Percentiles rank a stretch among this genome's conserved stretches.
phyloP scores from a whole-genome alignment of 1,140 invertebrate species.

The Bombus turneri region DNA sequence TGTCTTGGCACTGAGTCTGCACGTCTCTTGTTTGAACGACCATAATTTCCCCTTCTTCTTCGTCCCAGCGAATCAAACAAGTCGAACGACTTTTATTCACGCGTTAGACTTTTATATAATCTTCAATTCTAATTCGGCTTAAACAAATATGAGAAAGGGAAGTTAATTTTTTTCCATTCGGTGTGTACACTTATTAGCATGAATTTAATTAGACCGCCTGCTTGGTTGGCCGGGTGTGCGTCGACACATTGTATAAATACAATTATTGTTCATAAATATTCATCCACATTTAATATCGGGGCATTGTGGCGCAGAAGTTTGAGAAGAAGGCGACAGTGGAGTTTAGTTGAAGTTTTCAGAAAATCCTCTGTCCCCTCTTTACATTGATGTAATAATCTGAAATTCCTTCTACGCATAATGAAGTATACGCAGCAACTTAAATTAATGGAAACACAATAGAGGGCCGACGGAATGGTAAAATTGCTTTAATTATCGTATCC shows the following conservation, averaged over 20 bases:
- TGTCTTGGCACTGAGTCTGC: slow-evolving; percentile 43
- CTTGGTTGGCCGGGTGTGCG: slow-evolving; percentile 39
- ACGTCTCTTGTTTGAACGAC: slow-evolving; percentile 41
- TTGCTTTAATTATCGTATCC: slow-evolving; percentile 23
- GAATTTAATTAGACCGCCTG: slow-evolving; percentile 74
- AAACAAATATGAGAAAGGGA: background rate
- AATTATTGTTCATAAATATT: slow-evolving; percentile 80
- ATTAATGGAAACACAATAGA: slow-evolving; percentile 53
- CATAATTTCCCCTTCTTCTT: slow-evolving; percentile 29
- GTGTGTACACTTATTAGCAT: slow-evolving; percentile 71
- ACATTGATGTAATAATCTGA: slow-evolving; percentile 60
- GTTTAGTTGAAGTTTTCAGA: slow-evolving; percentile 61
- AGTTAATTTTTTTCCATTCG: slow-evolving; percentile 33
- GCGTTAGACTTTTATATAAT: background rate
- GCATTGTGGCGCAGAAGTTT: slow-evolving; percentile 59
- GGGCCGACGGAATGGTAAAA: slow-evolving; percentile 1
- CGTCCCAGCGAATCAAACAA: slow-evolving; percentile 8
- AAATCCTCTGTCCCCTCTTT: slow-evolving; percentile 53
- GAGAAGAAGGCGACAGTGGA: slow-evolving; percentile 50
- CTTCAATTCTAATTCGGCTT: background rate
- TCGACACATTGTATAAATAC: slow-evolving; percentile 74
- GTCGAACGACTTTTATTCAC: slow-evolving; percentile 8
- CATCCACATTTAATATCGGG: slow-evolving; percentile 76
- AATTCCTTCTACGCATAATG: slow-evolving; percentile 50
- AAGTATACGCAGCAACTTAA: slow-evolving; percentile 34